A percentile compares a stretch with the other conserved stretches of the same genome.
Evolutionary conservation across 1,140 invertebrate species (phyloP).

Genomic region (Oreohelix idahoensis): DNA sequence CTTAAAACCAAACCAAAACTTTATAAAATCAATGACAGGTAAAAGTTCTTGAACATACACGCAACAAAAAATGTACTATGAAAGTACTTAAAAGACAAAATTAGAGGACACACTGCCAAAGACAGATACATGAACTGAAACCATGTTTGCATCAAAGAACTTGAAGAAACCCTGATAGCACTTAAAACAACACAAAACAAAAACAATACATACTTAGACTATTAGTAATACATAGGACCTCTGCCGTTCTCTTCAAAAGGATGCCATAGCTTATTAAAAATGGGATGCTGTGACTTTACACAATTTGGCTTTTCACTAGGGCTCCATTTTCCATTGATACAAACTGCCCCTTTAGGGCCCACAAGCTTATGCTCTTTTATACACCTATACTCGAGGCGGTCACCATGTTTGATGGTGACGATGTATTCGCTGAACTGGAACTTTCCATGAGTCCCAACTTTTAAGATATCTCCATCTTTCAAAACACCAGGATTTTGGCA

Average conservation of each 20-base stretch:
- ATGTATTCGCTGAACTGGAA: slow-evolving; percentile 62
- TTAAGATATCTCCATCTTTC: slow-evolving; percentile 60
- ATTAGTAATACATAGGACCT: background rate
- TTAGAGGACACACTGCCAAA: too few relatives aligned
- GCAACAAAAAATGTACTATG: too few relatives aligned
- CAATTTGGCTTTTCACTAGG: slow-evolving; percentile 73
- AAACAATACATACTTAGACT: too few relatives aligned
- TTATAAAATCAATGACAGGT: too few relatives aligned
- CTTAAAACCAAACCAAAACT: too few relatives aligned
- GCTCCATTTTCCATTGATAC: slow-evolving; percentile 90
- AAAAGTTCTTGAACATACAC: too few relatives aligned
- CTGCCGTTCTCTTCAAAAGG: slow-evolving; percentile 46
- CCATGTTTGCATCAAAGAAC: too few relatives aligned
- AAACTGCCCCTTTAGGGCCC: slow-evolving; percentile 93
- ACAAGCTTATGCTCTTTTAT: slow-evolving; percentile 89
- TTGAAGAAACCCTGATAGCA: too few relatives aligned
- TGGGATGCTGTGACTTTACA: slow-evolving; percentile 49
- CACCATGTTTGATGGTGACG: slow-evolving; percentile 60
- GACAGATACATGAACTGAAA: too few relatives aligned
- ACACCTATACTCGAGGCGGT: slow-evolving; percentile 90
- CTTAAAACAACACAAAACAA: background rate
- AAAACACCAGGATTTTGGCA: slow-evolving; percentile 61
- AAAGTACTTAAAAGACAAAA: too few relatives aligned
- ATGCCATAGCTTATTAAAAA: slow-evolving; percentile 53
- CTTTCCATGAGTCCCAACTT: slow-evolving; percentile 50